Conservation (phyloP, 1,140 invertebrate genomes). For the Leucophenga varia region DNA sequence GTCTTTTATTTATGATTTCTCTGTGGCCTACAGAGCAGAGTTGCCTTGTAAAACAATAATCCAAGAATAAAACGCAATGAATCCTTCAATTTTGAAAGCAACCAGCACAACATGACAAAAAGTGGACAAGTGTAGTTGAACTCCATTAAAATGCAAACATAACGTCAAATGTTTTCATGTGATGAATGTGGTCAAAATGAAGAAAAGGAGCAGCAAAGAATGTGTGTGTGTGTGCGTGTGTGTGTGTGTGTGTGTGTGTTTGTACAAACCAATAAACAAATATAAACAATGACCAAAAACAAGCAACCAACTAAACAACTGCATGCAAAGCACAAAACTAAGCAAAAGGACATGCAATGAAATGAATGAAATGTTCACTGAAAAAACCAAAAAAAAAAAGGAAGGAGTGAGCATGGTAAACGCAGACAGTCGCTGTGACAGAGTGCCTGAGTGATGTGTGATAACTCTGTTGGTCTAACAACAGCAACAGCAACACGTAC, state of each 20-base stretch:
- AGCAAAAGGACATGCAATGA: not conserved
- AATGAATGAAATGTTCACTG: not conserved
- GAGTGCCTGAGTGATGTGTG: constrained; percentile 15
- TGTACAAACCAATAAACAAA: not conserved
- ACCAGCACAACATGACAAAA: too few species aligned
- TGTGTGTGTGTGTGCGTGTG: not conserved
- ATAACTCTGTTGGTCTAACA: constrained; percentile 12
- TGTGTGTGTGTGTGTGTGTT: not conserved
- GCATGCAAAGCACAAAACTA: not conserved
- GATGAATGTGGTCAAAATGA: constrained; percentile 46
- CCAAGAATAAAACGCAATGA: too few species aligned
- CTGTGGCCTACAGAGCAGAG: too few species aligned
- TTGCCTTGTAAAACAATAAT: too few species aligned
- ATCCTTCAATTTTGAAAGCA: too few species aligned
- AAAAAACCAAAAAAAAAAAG: too few species aligned
- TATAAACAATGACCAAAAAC: not conserved
- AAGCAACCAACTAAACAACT: not conserved
- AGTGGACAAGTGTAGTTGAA: constrained; percentile 51
- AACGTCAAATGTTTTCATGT: constrained; percentile 36
- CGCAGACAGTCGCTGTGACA: not conserved
- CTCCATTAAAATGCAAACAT: constrained; percentile 53
- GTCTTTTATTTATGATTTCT: too few species aligned
- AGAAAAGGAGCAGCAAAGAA: constrained; percentile 17
- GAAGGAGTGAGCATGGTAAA: too few species aligned
- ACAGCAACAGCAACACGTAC: constrained; percentile 3